Conservation (phyloP, 1,140 invertebrate genomes). For the Cotesia typhae region DNA sequence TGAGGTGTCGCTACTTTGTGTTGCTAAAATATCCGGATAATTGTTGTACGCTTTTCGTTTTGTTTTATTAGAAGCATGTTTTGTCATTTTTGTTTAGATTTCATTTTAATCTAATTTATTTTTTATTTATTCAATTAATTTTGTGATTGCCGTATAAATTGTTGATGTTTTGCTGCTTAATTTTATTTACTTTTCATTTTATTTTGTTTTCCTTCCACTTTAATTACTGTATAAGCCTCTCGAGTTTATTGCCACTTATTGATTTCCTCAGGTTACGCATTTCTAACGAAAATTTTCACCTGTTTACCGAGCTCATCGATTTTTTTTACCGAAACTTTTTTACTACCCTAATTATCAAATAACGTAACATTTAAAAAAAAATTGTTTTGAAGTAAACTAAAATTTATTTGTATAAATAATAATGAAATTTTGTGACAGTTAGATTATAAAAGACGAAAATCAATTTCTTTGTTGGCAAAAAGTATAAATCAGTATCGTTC, state of each 20-base stretch:
- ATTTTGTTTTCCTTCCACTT: slow-evolving; percentile 9
- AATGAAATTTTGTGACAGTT: background rate
- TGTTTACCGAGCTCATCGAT: slow-evolving; percentile 5
- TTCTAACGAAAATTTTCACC: too few species aligned
- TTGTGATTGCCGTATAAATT: too few species aligned
- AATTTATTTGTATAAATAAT: too few species aligned
- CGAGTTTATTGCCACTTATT: slow-evolving; percentile 51
- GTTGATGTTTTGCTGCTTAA: too few species aligned
- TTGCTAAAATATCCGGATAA: background rate
- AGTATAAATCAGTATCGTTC: too few species aligned
- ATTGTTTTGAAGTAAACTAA: too few species aligned
- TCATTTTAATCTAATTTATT: too few species aligned
- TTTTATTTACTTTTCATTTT: background rate
- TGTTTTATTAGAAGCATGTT: too few species aligned
- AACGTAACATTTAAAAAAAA: too few species aligned
- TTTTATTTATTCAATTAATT: too few species aligned
- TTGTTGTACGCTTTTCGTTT: background rate
- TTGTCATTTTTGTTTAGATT: too few species aligned
- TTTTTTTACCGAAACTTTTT: background rate
- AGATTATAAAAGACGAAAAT: background rate
- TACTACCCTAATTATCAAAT: background rate
- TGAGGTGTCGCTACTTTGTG: slow-evolving; percentile 1
- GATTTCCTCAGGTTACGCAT: slow-evolving; percentile 50
- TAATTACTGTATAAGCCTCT: slow-evolving; percentile 13
- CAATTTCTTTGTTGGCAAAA: too few species aligned